Evolutionary conservation across 2,888 invertebrate species (phyloP).

Genomic region (Oscheius sp.): DNA sequence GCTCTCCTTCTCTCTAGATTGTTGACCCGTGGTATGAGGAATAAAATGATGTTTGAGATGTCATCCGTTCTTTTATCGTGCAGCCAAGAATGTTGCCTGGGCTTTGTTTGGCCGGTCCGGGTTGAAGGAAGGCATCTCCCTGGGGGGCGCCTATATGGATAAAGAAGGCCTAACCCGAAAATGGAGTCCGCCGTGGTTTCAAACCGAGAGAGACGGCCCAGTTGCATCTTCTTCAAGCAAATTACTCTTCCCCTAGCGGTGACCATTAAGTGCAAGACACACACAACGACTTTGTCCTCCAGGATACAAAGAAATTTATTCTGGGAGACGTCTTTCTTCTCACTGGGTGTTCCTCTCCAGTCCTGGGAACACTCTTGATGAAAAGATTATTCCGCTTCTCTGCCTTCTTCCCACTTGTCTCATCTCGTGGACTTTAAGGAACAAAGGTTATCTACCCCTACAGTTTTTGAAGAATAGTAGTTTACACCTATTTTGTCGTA

Average conservation of each 20-base stretch:
- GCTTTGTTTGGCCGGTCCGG: constrained; percentile 24
- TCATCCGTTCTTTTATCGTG: constrained; percentile 5
- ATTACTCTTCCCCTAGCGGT: constrained; percentile 13
- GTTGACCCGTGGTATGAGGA: not conserved
- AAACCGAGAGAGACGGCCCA: not conserved
- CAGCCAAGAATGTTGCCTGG: constrained; percentile 15
- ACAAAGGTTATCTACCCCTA: too few relatives aligned
- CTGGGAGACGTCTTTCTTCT: not conserved
- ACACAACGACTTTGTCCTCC: constrained; percentile 25
- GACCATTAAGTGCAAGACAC: constrained; percentile 15
- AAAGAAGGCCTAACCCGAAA: constrained; percentile 29
- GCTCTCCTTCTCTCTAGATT: not conserved
- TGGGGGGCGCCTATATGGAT: constrained; percentile 21
- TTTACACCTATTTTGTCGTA: too few relatives aligned
- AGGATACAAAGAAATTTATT: constrained; percentile 18
- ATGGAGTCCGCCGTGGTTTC: constrained; percentile 30
- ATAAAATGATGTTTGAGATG: too few relatives aligned
- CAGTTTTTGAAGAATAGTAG: too few relatives aligned
- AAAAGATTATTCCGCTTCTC: constrained; percentile 20
- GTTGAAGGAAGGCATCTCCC: constrained; percentile 18
- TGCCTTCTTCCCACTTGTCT: not conserved
- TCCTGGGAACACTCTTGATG: constrained; percentile 6
- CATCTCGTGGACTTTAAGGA: too few relatives aligned
- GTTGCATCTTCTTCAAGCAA: constrained; percentile 26
- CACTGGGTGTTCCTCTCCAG: not conserved